Evolutionary conservation across 2,113 vertebrate species (phyloP).

Genomic region (Mungos mungo): DNA sequence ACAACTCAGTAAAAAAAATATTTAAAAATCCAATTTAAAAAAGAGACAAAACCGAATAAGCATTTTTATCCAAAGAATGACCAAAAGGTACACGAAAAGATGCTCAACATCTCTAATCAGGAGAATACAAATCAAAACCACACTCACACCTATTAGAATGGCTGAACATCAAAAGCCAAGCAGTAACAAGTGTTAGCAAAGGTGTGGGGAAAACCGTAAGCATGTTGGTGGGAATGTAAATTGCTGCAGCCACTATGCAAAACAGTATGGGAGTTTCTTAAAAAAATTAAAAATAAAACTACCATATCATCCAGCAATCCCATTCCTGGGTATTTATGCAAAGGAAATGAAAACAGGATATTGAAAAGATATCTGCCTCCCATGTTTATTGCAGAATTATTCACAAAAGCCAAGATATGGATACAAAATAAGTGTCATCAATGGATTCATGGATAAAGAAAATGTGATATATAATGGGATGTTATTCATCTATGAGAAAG

Average conservation of each 20-base stretch:
- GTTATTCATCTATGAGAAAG: neutral
- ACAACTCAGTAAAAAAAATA: neutral
- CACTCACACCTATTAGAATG: neutral
- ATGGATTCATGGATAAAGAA: neutral
- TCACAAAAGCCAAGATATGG: neutral
- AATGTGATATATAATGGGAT: neutral
- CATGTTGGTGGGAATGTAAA: neutral
- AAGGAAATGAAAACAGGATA: neutral
- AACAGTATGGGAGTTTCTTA: neutral
- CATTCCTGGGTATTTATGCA: neutral
- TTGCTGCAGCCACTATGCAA: neutral
- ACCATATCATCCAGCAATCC: neutral
- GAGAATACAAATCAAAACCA: neutral
- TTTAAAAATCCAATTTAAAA: neutral
- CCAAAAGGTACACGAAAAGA: neutral
- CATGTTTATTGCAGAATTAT: neutral
- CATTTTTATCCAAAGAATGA: neutral
- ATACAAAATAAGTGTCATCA: neutral
- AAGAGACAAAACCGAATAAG: neutral
- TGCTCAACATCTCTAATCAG: neutral
- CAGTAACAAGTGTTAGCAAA: neutral
- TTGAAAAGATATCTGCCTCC: neutral
- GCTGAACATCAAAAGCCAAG: neutral
- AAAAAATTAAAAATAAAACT: neutral
- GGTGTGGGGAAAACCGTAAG: neutral